Base-by-base conservation (phyloP, 2,888 invertebrate species). In the Amphipoea lucens region DNA sequence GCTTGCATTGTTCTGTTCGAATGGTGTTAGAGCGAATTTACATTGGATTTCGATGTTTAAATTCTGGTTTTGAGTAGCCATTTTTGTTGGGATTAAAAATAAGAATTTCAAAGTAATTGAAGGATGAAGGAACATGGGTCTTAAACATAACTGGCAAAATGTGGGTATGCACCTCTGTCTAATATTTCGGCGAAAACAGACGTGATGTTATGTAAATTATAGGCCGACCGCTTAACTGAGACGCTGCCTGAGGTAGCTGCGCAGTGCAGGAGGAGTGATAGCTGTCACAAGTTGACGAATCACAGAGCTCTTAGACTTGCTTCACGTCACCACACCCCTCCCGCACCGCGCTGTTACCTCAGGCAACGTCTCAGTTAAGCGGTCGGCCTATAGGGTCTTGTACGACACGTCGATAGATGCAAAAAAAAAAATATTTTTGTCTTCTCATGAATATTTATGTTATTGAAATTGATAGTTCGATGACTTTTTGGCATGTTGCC, bases 1-100 rank as follows among this genome's bases (percentile, higher is more conserved):
- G 89, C 84, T 87, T 94, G 94, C 95, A 95, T 96, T 96, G 95
- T 96, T 95, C 91, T 91, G 91, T 92, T 88, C 87, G 84, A 87
- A 84, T 88, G 79, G 86, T 89, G 80, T 90, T 88, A 91, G 87
- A 94, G 82, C 57, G 88, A 81, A 88, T 91, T 89, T 88, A 93
- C 83, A 91, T 74, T 84, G 83, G 72, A 73, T 65, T 86, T 82
- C 4, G 54, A 72, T 63, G 72, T 86, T 75, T 0, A 48, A 76
- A 60, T 76, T 74, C 17, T 36, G 66, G 51, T 71, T 62, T 54
- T 51, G 54, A 23, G 3, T 29, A 14, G 6, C 11, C 12, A 57
- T 68, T 72, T 70, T 68, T 67, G 57, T 23, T 5, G 48, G 12
- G 23, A 40, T 51, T 54, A 36, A 29, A 29, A 29, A 2, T 1